Base-by-base conservation (phyloP, 2,888 invertebrate species). In the Sphinx pinastri region DNA sequence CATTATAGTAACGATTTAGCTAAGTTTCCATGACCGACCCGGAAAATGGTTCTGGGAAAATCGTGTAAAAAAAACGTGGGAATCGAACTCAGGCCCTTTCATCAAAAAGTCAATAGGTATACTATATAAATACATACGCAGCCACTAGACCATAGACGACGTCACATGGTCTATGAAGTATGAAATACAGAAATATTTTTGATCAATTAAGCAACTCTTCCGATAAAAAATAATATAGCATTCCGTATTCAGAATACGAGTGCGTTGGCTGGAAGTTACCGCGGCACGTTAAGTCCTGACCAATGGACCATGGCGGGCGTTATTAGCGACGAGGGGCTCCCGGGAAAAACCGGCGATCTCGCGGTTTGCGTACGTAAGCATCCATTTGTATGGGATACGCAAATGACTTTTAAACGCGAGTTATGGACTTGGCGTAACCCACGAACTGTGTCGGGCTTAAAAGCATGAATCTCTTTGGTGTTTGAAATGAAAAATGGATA, bases 311-410 rank as follows among this genome's bases (percentile, higher is more conserved):
- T 68, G 68, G 73, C 54, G 69, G 57, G 68, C 77, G 75, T 79
- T 82, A 83, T 82, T 82, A 81, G 84, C 77, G 83, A 80, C 80
- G 78, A 77, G 78, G 81, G 83, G 72, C 69, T 70, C 72, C 73
- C 52, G 72, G 72, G 75, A 79, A 79, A 78, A 81, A 76, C 70
- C 66, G 16, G 75, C 76, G 71, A 76, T 71, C 58, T 68, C 19
- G 68, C 47, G 55, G 63, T 51, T 59, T 76, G 74, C 70, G 74
- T 66, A 76, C 60, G 25, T 31, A 14, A 45, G 54, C 60, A 66
- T 63, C 70, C 72, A 72, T 68, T 70, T 67, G 59, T 71, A 75
- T 71, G 71, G 74, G 59, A 74, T 49, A 71, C 60, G 60, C 69
- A 70, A 60, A 68, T 49, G 16, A 54, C 68, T 49, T 71, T 66